Conservation (phyloP, 2,888 invertebrate species). For the Loripinus fragilis region DNA sequence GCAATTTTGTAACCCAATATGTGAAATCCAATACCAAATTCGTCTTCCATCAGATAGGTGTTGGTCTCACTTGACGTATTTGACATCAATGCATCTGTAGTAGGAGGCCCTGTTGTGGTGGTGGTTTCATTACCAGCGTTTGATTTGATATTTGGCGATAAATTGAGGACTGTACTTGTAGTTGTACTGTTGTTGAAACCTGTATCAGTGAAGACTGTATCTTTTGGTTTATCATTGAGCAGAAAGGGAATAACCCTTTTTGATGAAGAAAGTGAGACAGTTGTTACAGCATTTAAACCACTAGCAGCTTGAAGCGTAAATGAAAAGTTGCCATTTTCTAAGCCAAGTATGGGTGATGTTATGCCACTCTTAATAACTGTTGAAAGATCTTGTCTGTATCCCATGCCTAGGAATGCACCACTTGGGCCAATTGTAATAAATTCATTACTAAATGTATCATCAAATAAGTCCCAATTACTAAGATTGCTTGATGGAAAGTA, state of each 20-base stretch:
- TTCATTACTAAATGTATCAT: slow-evolving; percentile 31
- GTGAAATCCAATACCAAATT: slow-evolving; percentile 52
- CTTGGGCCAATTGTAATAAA: slow-evolving; percentile 30
- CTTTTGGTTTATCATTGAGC: slow-evolving; percentile 41
- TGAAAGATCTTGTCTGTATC: slow-evolving; percentile 44
- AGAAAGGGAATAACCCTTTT: slow-evolving; percentile 35
- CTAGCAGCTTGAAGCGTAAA: slow-evolving; percentile 22
- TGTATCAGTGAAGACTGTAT: slow-evolving; percentile 36
- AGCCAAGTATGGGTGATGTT: slow-evolving; percentile 6
- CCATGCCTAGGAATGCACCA: slow-evolving; percentile 52
- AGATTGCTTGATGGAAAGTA: slow-evolving; percentile 22
- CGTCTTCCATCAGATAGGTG: neutral
- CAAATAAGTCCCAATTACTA: slow-evolving; percentile 14
- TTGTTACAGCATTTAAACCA: slow-evolving; percentile 42
- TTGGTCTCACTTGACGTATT: neutral
- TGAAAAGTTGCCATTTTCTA: slow-evolving; percentile 46
- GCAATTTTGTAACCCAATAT: slow-evolving; percentile 49
- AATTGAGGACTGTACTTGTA: neutral
- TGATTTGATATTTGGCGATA: no score
- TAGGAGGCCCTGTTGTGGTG: neutral
- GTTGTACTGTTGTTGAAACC: slow-evolving; percentile 46
- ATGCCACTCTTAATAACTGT: slow-evolving; percentile 39
- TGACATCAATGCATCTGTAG: no score
- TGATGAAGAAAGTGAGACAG: slow-evolving; percentile 38
- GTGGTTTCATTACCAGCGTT: neutral